These are phyloP conservation scores for Hypsibius dujardini DNA, from an alignment of 1,140 invertebrate species.

Conservation along the genomic window DNA sequence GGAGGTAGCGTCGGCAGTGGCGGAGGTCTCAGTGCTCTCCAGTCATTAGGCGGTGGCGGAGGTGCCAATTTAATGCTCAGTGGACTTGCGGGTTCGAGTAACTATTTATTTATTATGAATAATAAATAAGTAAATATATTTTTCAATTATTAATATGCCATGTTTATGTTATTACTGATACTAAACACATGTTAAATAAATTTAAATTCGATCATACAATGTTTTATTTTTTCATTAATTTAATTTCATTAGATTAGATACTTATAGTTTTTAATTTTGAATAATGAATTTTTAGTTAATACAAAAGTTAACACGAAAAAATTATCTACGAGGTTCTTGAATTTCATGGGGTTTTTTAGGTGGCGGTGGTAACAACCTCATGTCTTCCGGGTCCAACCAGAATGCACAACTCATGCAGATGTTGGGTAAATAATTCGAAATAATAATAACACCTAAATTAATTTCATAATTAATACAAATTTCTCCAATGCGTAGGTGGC, in stretches of 20 bases:
- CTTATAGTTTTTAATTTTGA: no score
- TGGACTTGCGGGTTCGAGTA: neutral
- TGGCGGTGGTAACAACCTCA: constrained; percentile 6
- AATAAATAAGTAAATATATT: neutral
- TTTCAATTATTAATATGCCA: neutral
- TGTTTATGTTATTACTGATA: neutral
- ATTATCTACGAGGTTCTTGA: no score
- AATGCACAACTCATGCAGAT: neutral
- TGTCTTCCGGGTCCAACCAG: neutral
- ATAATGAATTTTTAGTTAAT: no score
- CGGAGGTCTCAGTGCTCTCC: neutral
- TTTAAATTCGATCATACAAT: no score
- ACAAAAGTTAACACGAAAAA: no score
- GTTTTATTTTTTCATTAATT: no score
- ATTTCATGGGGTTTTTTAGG: neutral
- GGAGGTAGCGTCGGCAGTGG: neutral
- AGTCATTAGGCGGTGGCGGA: neutral
- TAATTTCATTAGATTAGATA: no score
- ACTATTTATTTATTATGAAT: neutral
- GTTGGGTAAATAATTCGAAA: neutral
- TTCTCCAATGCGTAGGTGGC: no score
- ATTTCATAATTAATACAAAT: no score
- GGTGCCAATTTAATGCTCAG: no score
- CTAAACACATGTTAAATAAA: neutral
- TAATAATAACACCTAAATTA: no score